Evolutionary conservation across 2,888 invertebrate species (phyloP).

Genomic region (Erebia aethiops): DNA sequence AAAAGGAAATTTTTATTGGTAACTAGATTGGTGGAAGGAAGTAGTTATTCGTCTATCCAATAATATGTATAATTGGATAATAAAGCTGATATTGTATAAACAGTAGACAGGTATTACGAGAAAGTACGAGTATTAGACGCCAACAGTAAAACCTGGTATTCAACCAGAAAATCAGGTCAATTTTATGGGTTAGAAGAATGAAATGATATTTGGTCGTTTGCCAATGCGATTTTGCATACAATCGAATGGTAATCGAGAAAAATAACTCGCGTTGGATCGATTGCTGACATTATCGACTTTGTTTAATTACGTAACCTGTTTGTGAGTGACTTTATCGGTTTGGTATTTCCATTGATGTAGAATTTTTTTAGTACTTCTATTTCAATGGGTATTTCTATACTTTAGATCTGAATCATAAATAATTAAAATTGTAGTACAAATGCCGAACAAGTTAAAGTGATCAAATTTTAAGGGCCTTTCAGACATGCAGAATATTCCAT

Average conservation of each 20-base stretch:
- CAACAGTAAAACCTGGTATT: neutral
- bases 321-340: conserved; percentile 8
- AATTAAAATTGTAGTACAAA: too few relatives aligned
- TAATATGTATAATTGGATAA: neutral
- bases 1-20: too few relatives aligned
- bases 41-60: too few relatives aligned
- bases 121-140: neutral
- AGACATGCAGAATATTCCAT: too few relatives aligned
- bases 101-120: neutral
- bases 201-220: conserved; percentile 6
- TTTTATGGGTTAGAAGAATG: conserved; percentile 2
- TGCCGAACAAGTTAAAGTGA: too few relatives aligned
- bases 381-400: conserved; percentile 5
- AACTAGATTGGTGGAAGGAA: too few relatives aligned
- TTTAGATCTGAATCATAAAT: neutral
- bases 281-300: conserved; percentile 7
- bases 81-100: neutral
- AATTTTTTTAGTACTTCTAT: too few relatives aligned
- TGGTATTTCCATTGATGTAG: too few relatives aligned
- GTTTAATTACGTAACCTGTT: conserved; percentile 15
- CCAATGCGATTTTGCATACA: conserved; percentile 4
- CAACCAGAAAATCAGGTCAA: neutral
- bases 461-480: too few relatives aligned
- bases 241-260: conserved; percentile 8
- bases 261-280: neutral